Conservation (phyloP, 53 echinoderm and acorn worm genomes). For the Mesocentrotus franciscanus region DNA sequence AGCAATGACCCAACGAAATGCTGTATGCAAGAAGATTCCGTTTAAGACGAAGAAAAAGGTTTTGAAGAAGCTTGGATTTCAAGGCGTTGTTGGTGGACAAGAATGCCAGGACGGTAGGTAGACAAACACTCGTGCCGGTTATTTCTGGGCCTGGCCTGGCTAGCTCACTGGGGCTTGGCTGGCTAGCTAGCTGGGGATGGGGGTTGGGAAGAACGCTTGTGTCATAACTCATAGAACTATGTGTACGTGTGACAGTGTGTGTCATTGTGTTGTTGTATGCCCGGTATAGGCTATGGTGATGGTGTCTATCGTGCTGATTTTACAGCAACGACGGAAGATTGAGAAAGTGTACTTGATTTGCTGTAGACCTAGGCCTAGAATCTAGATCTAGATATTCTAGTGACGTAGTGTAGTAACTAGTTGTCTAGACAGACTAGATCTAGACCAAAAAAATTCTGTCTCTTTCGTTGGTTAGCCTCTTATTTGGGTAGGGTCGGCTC, state of each 20-base stretch:
- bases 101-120: constrained; percentile 69
- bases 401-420: too few species aligned
- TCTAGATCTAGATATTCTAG: too few species aligned
- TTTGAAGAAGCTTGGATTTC: constrained; percentile 9
- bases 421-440: too few species aligned
- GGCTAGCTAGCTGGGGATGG: not conserved
- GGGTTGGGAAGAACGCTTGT: not conserved
- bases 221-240: not conserved
- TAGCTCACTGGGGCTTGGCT: not conserved
- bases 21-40: constrained; percentile 46
- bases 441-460: too few species aligned
- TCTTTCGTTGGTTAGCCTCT: too few species aligned
- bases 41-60: constrained; percentile 57
- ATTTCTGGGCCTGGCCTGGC: not conserved
- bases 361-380: too few species aligned
- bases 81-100: constrained; percentile 45
- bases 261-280: not conserved
- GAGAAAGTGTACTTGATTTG: not conserved
- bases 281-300: too few species aligned
- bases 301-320: not conserved
- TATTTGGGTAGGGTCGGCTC: too few species aligned
- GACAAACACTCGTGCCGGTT: not conserved
- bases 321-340: not conserved
- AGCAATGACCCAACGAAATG: constrained; percentile 60
- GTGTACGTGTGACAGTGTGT: not conserved